phyloP scores from a whole-genome alignment of 2,113 vertebrate species.

The Oceanodroma tethys region DNA sequence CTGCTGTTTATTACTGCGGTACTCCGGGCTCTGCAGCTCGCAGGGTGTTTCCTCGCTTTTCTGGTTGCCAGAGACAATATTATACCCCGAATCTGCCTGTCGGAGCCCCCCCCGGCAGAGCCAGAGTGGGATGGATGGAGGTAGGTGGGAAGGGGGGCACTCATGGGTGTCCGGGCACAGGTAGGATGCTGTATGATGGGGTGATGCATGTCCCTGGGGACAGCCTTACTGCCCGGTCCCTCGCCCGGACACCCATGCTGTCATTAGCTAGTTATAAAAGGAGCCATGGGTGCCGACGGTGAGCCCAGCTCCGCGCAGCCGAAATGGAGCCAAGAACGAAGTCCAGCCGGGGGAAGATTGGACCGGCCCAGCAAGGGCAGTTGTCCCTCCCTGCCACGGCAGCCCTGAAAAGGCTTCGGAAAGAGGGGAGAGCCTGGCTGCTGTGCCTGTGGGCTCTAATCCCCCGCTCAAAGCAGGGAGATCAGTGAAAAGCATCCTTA shows the following conservation, averaged over 20 bases:
- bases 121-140: neutral
- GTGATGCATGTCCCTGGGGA: neutral
- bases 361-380: neutral
- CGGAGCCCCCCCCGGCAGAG: neutral
- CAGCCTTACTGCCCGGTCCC: neutral
- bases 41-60: neutral
- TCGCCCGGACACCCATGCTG: accelerated
- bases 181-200: neutral
- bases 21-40: conserved; percentile 32
- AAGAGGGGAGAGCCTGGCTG: accelerated
- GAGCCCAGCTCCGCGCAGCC: neutral
- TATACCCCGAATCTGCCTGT: neutral
- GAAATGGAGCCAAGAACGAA: neutral
- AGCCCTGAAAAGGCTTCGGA: neutral
- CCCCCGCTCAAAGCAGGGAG: neutral
- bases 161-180: neutral
- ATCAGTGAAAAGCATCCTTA: conserved; percentile 51
- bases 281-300: accelerated
- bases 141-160: neutral
- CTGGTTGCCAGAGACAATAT: neutral
- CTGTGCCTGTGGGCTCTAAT: neutral
- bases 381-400: neutral
- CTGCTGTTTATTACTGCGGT: conserved; percentile 59
- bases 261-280: neutral
- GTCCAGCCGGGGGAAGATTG: accelerated